Conservation (phyloP, 2,888 invertebrate species). For the Villa cingulata region DNA sequence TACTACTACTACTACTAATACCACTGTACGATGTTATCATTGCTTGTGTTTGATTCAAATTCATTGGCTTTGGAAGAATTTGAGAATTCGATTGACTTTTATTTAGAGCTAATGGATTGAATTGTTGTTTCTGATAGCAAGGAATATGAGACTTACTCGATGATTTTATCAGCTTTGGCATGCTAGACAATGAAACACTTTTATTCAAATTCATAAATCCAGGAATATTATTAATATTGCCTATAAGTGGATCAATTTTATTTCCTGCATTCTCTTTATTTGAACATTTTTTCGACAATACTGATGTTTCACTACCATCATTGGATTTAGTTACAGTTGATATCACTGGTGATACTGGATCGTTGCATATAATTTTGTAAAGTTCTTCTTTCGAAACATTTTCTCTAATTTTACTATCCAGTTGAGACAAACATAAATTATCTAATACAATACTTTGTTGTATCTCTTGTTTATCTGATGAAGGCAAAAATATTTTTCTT, state of each 20-base stretch:
- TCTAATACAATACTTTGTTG: neutral
- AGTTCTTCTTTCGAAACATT: conserved; percentile 35
- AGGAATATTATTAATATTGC: conserved; percentile 5
- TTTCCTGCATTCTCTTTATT: neutral
- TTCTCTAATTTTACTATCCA: conserved; percentile 32
- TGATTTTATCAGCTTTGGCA: conserved; percentile 25
- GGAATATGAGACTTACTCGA: conserved; percentile 32
- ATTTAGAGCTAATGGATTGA: conserved; percentile 22
- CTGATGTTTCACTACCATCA: neutral
- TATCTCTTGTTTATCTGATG: neutral
- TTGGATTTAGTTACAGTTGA: neutral
- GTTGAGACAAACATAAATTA: conserved; percentile 31
- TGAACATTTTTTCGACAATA: neutral
- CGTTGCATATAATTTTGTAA: conserved; percentile 34
- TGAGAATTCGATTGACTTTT: conserved; percentile 35
- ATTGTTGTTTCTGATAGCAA: conserved; percentile 31
- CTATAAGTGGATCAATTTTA: conserved; percentile 24
- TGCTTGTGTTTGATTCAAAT: neutral
- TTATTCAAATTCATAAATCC: conserved; percentile 23
- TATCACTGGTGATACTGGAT: conserved; percentile 15
- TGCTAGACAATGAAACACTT: conserved; percentile 31
- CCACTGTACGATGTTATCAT: neutral
- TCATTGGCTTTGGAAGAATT: conserved; percentile 16
- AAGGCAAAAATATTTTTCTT: neutral
- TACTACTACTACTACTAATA: no score